phyloP scores from a whole-genome alignment of 2,888 invertebrate genomes.

The Scelioninae gen. 2 region DNA sequence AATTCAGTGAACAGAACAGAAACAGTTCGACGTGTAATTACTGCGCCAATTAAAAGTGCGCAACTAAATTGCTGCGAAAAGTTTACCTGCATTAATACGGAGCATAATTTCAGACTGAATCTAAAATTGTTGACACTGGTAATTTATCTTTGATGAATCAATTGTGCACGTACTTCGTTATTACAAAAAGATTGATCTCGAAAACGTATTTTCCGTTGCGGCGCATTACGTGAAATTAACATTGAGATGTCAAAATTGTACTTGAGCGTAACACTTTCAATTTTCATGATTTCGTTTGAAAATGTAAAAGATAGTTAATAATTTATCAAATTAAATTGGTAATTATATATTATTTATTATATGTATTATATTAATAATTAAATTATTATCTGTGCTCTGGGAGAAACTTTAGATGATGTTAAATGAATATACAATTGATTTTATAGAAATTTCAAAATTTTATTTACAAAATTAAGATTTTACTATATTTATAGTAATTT shows the following conservation, averaged over 20 bases:
- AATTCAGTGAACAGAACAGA: slow-evolving; percentile 56
- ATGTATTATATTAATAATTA: no score
- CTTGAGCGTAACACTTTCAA: no score
- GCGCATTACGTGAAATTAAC: not conserved
- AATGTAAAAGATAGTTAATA: no score
- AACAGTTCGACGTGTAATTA: slow-evolving; percentile 52
- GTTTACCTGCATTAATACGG: slow-evolving; percentile 19
- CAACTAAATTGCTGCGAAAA: slow-evolving; percentile 41
- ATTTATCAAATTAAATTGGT: no score
- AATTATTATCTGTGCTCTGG: no score
- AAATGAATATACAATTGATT: no score
- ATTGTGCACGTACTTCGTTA: slow-evolving; percentile 11
- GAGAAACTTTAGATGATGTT: no score
- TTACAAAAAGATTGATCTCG: not conserved
- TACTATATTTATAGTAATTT: no score
- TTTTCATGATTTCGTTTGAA: no score
- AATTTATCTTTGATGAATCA: slow-evolving; percentile 26
- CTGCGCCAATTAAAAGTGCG: slow-evolving; percentile 62
- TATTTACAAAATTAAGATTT: no score
- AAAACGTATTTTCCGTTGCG: not conserved
- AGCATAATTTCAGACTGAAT: slow-evolving; percentile 1
- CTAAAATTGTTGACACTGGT: slow-evolving; percentile 6
- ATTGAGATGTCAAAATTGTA: not conserved
- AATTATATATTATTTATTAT: no score
- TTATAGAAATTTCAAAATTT: no score